A percentile compares a stretch with the other conserved stretches of the same genome.
phyloP scores from a whole-genome alignment of 1,140 invertebrate species.

The Drosophila funebris region DNA sequence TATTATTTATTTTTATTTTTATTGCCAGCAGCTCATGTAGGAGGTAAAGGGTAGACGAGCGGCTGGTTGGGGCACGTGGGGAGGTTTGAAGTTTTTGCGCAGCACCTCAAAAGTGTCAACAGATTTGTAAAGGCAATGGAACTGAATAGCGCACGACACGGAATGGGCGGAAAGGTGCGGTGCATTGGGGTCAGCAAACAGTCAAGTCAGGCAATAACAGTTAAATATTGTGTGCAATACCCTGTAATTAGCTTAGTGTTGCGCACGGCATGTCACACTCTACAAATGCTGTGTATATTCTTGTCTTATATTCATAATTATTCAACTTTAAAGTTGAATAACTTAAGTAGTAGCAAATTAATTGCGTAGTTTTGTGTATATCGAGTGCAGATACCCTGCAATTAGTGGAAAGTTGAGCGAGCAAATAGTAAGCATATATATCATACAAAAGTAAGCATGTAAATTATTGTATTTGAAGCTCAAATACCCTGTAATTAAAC shows the following conservation, averaged over 20 bases:
- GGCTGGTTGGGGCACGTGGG: background rate
- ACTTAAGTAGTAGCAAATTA: no score
- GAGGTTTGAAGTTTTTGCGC: slow-evolving; percentile 55
- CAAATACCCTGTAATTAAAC: no score
- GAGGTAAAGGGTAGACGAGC: background rate
- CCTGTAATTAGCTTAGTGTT: background rate
- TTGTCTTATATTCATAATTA: no score
- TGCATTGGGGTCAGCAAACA: slow-evolving; percentile 42
- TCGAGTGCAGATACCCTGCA: no score
- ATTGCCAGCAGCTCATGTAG: background rate
- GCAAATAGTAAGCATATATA: no score
- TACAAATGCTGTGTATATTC: background rate
- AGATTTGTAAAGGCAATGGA: slow-evolving; percentile 54
- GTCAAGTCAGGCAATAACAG: slow-evolving; percentile 19
- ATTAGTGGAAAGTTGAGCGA: no score
- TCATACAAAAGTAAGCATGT: no score
- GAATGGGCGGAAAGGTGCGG: slow-evolving; percentile 18
- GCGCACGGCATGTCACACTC: background rate
- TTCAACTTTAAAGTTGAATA: no score
- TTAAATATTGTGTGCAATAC: slow-evolving; percentile 15
- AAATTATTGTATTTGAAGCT: no score
- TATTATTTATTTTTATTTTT: slow-evolving; percentile 25
- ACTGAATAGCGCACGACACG: slow-evolving; percentile 13
- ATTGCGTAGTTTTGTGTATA: no score
- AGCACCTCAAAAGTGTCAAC: slow-evolving; percentile 64